These are phyloP conservation scores for Lethocerus indicus DNA, from an alignment of 1,140 invertebrate genomes.

Conservation along the genomic window DNA sequence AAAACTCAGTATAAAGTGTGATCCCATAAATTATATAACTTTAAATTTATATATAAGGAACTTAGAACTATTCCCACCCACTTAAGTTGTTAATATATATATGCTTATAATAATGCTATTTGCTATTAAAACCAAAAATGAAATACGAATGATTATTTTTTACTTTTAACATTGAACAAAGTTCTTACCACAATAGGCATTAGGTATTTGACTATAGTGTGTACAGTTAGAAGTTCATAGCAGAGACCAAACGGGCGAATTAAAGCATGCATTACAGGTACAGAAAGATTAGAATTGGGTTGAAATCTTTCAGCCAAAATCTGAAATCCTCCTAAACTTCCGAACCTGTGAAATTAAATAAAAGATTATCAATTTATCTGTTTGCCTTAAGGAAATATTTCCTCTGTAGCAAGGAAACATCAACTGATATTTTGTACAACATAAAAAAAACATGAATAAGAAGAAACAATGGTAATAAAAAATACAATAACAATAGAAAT, in stretches of 20 bases:
- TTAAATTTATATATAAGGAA: no score
- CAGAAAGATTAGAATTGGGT: conserved; percentile 46
- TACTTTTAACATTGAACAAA: not conserved
- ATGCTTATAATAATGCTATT: no score
- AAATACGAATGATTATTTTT: no score
- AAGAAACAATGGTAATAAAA: not conserved
- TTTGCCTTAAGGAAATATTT: not conserved
- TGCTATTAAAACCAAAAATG: no score
- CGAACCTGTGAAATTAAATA: conserved; percentile 43
- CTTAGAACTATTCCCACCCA: no score
- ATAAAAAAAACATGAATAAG: not conserved
- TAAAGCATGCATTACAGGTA: conserved; percentile 67
- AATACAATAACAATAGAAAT: not conserved
- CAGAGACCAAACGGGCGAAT: conserved; percentile 84
- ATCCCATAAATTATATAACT: no score
- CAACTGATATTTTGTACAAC: not conserved
- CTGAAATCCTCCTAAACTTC: conserved; percentile 73
- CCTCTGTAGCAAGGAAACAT: not conserved
- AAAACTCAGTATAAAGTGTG: no score
- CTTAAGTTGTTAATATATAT: no score
- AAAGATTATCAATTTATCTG: not conserved
- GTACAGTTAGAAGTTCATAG: conserved; percentile 76
- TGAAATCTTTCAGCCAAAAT: conserved; percentile 76
- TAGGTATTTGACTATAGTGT: conserved; percentile 82
- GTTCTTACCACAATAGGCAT: conserved; percentile 75